Conservation (phyloP, 1,140 invertebrate genomes). For the Bombus ignitus region DNA sequence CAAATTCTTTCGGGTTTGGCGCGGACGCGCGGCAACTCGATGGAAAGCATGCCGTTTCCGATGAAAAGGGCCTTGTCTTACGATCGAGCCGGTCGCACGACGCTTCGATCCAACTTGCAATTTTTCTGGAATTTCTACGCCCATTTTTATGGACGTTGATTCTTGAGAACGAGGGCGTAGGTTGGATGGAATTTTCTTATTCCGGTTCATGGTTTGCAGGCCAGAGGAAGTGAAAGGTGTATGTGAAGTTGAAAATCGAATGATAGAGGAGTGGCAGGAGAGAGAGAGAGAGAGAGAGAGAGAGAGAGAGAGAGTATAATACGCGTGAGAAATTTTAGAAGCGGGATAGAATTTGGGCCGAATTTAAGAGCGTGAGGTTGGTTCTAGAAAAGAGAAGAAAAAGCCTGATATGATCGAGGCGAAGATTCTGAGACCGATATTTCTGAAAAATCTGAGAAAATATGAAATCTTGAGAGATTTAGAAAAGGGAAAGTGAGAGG, state of each 20-base stretch:
- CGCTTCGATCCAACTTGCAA: not conserved
- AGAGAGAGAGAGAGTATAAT: not conserved
- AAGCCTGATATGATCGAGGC: not conserved
- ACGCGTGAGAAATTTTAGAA: slow-evolving; percentile 15
- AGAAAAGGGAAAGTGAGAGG: too few relatives aligned
- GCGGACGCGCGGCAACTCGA: slow-evolving; percentile 7
- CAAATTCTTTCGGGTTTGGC: slow-evolving; percentile 47
- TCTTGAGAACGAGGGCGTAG: too few relatives aligned
- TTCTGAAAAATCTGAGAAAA: too few relatives aligned
- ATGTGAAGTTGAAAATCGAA: not conserved
- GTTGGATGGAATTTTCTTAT: not conserved
- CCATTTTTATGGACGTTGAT: not conserved
- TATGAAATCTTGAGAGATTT: too few relatives aligned
- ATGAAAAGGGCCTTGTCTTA: slow-evolving; percentile 4
- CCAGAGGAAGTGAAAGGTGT: not conserved
- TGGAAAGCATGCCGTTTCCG: slow-evolving; percentile 14
- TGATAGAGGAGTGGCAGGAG: not conserved
- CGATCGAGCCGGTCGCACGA: not conserved
- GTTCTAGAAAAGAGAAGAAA: too few relatives aligned
- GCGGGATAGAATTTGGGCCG: not conserved
- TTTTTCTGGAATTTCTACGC: not conserved
- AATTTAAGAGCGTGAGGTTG: not conserved
- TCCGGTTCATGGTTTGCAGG: not conserved
- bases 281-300: not conserved
- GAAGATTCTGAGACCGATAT: not conserved